phyloP scores from a whole-genome alignment of 2,113 vertebrate genomes.

The Eptesicus fuscus region DNA sequence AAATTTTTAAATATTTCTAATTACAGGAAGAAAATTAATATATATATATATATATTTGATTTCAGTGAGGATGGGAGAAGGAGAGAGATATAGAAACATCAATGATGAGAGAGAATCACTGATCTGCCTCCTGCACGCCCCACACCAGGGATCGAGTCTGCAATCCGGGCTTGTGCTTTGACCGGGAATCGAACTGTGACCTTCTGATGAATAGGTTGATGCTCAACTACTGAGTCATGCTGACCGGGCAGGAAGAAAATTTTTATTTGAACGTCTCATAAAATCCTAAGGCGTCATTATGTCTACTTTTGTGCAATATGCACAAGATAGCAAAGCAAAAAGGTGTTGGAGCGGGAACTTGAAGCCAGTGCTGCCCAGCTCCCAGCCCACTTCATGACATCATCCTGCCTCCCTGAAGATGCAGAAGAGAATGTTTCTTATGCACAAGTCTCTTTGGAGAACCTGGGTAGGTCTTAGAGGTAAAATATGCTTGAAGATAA shows the following conservation, averaged over 20 bases:
- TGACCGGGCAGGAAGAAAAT: not conserved
- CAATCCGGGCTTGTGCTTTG: not conserved
- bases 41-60: not conserved
- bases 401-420: not conserved
- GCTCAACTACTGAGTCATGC: not conserved
- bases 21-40: too few species aligned
- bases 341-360: not conserved
- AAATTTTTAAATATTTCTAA: not conserved
- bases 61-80: not conserved
- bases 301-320: not conserved
- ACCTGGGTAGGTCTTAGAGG: not conserved
- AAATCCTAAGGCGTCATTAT: not conserved
- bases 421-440: not conserved
- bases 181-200: not conserved
- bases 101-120: not conserved
- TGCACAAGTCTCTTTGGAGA: not conserved
- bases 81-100: not conserved
- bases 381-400: not conserved
- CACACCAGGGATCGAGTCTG: not conserved
- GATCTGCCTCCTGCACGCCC: not conserved
- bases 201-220: not conserved
- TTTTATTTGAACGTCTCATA: not conserved
- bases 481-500: conserved; percentile 40
- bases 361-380: not conserved
- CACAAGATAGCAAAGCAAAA: not conserved